Percentiles rank a stretch among this genome's conserved stretches.
Evolutionary conservation across 2,113 vertebrate species (phyloP).

Genomic region (Paramisgurnus dabryanus): DNA sequence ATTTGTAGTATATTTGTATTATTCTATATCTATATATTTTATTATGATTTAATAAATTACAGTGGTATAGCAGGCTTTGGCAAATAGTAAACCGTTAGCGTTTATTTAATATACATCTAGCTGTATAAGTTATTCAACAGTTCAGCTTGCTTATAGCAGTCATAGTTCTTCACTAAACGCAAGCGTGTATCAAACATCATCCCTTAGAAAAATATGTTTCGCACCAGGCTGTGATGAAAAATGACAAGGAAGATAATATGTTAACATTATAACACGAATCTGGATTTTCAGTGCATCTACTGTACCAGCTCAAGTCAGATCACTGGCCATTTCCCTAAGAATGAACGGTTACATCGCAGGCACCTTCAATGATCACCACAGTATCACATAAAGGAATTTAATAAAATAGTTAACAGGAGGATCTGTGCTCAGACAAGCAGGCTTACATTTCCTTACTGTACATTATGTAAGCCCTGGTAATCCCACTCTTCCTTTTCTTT

Average conservation of each 20-base stretch:
- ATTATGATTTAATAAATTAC: constrained; percentile 56
- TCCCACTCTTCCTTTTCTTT: neutral
- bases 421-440: constrained; percentile 3
- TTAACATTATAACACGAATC: neutral
- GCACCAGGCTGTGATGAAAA: constrained; percentile 24
- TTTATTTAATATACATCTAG: constrained; percentile 4
- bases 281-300: constrained; percentile 39
- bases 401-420: neutral
- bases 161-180: neutral
- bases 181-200: neutral
- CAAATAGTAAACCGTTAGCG: constrained; percentile 53
- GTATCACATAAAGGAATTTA: constrained; percentile 3
- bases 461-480: neutral
- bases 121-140: constrained; percentile 14
- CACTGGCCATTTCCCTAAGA: constrained; percentile 37
- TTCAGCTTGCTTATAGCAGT: constrained; percentile 1
- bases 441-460: constrained; percentile 1
- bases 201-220: constrained; percentile 24
- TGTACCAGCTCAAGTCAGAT: constrained; percentile 15
- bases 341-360: neutral
- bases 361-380: constrained; percentile 6
- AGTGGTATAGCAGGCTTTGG: constrained; percentile 65
- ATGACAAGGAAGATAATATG: neutral
- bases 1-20: constrained; percentile 18
- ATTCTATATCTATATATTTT: constrained; percentile 41